Percentiles rank a stretch among this genome's conserved stretches.
Conservation (phyloP, 1,140 invertebrate genomes). For the Arion vulgaris region DNA sequence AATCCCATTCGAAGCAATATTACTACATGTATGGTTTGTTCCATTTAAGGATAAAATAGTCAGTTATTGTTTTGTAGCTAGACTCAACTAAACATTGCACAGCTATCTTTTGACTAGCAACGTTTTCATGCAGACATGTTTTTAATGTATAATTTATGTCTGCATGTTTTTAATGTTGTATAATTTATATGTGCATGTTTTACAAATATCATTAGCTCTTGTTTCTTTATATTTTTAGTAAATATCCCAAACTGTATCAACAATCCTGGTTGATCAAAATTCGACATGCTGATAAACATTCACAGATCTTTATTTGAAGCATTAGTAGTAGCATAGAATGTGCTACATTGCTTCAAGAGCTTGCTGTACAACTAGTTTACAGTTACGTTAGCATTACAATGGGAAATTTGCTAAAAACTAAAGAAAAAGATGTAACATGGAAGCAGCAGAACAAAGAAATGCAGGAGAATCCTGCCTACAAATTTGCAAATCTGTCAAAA, state of each 20-base stretch:
- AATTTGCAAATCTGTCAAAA: constrained; percentile 71
- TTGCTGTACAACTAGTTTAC: background rate
- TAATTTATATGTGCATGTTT: too few species aligned
- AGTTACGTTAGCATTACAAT: background rate
- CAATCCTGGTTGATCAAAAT: background rate
- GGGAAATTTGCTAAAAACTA: constrained; percentile 16
- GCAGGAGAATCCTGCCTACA: constrained; percentile 73
- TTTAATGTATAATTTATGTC: too few species aligned
- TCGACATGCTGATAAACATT: background rate
- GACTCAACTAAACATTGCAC: too few species aligned
- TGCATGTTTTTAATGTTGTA: too few species aligned
- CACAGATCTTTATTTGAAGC: background rate
- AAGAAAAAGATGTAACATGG: constrained; percentile 69
- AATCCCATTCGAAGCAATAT: too few species aligned
- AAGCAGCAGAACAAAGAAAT: constrained; percentile 74
- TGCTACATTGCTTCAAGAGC: background rate
- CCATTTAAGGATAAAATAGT: too few species aligned
- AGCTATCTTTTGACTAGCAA: too few species aligned
- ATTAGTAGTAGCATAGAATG: background rate
- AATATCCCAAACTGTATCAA: background rate
- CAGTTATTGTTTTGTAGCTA: too few species aligned
- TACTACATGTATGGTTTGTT: too few species aligned
- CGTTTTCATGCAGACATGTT: too few species aligned
- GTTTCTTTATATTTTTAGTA: background rate
- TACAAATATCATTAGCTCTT: too few species aligned